Evolutionary conservation across 2,888 invertebrate species (phyloP).

Genomic region (Lasioglossum pauxillum): DNA sequence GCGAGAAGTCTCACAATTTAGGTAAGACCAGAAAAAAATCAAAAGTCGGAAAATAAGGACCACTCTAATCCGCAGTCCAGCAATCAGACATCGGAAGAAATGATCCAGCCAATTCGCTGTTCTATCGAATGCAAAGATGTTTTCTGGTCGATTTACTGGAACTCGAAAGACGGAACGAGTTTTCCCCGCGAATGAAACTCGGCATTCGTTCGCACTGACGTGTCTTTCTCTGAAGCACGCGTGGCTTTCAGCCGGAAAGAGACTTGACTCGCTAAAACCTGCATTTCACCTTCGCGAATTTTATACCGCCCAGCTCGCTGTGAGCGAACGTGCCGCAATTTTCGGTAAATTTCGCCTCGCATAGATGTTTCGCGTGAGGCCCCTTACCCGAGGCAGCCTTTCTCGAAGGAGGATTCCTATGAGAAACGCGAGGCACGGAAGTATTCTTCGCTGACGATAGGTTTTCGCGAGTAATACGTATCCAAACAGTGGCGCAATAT

Average conservation of each 20-base stretch:
- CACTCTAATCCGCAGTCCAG: not conserved
- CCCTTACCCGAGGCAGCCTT: not conserved
- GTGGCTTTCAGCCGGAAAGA: constrained; percentile 46
- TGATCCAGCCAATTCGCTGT: not conserved
- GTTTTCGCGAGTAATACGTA: not conserved
- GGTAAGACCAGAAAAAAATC: not conserved
- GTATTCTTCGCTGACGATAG: not conserved
- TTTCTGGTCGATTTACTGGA: constrained; percentile 28
- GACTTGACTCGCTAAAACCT: constrained; percentile 57
- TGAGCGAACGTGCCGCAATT: constrained; percentile 39
- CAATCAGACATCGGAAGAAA: not conserved
- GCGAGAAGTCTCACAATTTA: not conserved
- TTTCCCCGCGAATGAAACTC: constrained; percentile 30
- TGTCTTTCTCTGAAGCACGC: constrained; percentile 32
- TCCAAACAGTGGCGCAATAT: not conserved
- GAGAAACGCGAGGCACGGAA: not conserved
- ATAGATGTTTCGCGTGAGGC: not conserved
- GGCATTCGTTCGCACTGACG: constrained; percentile 24
- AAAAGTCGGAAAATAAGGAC: not conserved
- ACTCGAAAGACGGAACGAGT: constrained; percentile 40
- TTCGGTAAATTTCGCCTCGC: constrained; percentile 36
- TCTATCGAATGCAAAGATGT: not conserved
- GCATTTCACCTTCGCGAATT: constrained; percentile 39
- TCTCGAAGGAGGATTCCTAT: not conserved
- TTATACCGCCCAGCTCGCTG: constrained; percentile 44